phyloP scores from a whole-genome alignment of 2,888 invertebrate genomes.

The Pachymerium ferrugineum region DNA sequence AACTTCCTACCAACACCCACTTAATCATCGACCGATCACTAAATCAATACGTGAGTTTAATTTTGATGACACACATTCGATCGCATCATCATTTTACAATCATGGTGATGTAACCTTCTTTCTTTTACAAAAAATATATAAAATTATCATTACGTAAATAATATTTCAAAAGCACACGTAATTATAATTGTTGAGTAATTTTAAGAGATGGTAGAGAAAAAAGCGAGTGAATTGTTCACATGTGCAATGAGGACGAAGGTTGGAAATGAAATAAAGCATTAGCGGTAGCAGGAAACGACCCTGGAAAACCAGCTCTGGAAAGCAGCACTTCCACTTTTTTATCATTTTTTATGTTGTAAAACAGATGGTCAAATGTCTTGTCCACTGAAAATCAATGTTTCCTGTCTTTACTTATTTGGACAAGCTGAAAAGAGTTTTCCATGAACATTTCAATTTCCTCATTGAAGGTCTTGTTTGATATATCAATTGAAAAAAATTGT shows the following conservation, averaged over 20 bases:
- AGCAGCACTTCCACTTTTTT: slow-evolving; percentile 4
- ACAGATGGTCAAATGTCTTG: slow-evolving; percentile 13
- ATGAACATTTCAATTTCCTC: no score
- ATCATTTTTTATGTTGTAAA: background rate
- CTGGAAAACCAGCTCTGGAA: slow-evolving; percentile 10
- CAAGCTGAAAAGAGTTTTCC: background rate
- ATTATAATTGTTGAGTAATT: no score
- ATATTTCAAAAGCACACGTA: no score
- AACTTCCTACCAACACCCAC: background rate
- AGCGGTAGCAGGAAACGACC: background rate
- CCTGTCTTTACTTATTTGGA: slow-evolving; percentile 21
- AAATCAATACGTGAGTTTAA: no score
- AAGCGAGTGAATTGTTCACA: background rate
- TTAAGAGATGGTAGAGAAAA: no score
- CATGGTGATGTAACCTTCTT: no score
- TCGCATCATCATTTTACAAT: background rate
- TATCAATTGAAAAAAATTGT: background rate
- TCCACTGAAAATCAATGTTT: slow-evolving; percentile 12
- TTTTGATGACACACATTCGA: background rate
- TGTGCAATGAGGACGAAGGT: background rate
- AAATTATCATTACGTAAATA: background rate
- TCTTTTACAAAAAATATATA: no score
- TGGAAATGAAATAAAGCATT: background rate
- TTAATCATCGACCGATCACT: background rate
- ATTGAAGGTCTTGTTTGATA: no score